Evolutionary conservation across 2,113 vertebrate species (phyloP), one percentile per base, ranked within the genome.

Genomic region (Ascaphus truei): DNA sequence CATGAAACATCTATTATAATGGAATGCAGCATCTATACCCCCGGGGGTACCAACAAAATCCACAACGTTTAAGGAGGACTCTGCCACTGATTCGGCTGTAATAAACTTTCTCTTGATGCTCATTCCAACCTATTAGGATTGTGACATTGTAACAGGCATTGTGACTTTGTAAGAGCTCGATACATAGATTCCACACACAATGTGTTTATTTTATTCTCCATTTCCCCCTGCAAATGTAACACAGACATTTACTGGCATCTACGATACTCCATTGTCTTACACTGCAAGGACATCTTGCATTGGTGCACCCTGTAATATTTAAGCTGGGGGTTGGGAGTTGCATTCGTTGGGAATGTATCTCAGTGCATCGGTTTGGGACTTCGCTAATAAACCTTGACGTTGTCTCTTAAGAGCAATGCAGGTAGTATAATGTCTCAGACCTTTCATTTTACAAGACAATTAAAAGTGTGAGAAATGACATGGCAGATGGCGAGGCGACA

Each of bases 401-500:
- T 11, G 9, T 11, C 58, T 48, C 72, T 30, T 33, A 60, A 69
- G 43, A 23, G 39, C 22, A 36, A 18, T 43, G 31, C 12, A 50
- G 18, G 16, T 26, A 9, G 16, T 31, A 15, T 3, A 25, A 9
- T 48, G 11, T 47, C 47, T 3, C 3, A 6, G 62, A 47, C 13
- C 25, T 52, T 30, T 36, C 50, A 41, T 48, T 10, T 0, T n/a
- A 11, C 6, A 50, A 68, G 65, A 50, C 65, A 59, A 60, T 69
- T 60, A 39, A 60, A 58, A 51, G 56, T 33, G 56, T 52, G 25
- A 37, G 66, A 37, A 60, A 20, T 36, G 47, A 30, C 33, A 25
- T 52, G 45, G 56, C 67, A 69, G 67, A 69, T 69, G 67, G 67
- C 22, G 26, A 31, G 31, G 45, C 57, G 22, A 61, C 29, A 34